A percentile compares a stretch with the other conserved stretches of the same genome.
phyloP scores from a whole-genome alignment of 2,888 invertebrate genomes.

The Axea sp. region DNA sequence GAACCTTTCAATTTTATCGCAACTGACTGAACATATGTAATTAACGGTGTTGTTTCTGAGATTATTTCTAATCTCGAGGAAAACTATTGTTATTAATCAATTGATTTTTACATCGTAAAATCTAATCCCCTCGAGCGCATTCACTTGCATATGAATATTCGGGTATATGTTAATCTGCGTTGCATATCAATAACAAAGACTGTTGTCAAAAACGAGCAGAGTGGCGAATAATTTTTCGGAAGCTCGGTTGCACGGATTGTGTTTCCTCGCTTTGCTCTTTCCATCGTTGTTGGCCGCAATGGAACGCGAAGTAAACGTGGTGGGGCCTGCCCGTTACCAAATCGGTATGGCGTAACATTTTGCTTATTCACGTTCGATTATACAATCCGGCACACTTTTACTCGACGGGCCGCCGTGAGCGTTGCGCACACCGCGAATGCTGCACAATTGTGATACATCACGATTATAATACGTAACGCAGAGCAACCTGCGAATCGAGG shows the following conservation, averaged over 20 bases:
- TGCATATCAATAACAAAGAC: constrained; percentile 26
- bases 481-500: constrained; percentile 62
- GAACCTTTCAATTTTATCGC: too few species aligned
- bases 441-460: constrained; percentile 66
- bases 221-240: constrained; percentile 54
- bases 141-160: too few species aligned
- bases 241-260: constrained; percentile 58
- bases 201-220: background rate
- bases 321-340: constrained; percentile 75
- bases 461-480: constrained; percentile 65
- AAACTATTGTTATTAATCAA: too few species aligned
- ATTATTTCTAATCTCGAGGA: too few species aligned
- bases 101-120: too few species aligned
- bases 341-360: constrained; percentile 79
- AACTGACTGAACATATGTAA: too few species aligned
- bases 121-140: too few species aligned
- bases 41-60: too few species aligned
- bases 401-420: constrained; percentile 67
- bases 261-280: constrained; percentile 68
- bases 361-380: constrained; percentile 80
- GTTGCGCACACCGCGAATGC: constrained; percentile 62
- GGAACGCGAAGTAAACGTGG: constrained; percentile 55
- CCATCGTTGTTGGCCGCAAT: constrained; percentile 70
- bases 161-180: background rate
- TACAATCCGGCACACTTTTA: constrained; percentile 80